phyloP scores from a whole-genome alignment of 2,797 vertebrate species.

The Vespertilio murinus region DNA sequence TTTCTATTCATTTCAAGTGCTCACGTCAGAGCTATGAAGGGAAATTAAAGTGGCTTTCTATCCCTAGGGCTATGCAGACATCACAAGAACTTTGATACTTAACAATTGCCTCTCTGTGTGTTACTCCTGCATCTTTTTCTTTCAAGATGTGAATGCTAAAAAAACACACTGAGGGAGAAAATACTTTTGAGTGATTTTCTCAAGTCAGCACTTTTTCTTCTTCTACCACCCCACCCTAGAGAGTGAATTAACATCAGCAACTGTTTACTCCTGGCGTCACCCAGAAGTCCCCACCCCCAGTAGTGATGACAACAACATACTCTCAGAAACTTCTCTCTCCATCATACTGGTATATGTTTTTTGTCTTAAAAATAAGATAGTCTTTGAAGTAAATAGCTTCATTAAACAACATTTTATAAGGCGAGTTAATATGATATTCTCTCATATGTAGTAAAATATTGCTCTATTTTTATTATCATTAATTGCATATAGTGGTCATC shows the following conservation, averaged over 20 bases:
- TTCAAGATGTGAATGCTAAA: neutral
- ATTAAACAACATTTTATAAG: neutral
- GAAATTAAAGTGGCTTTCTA: neutral
- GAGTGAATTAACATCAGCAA: neutral
- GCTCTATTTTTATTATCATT: conserved; percentile 32
- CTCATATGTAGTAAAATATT: neutral
- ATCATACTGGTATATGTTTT: neutral
- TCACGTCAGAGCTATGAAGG: neutral
- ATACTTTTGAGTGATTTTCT: neutral
- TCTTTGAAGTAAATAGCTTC: neutral
- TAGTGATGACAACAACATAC: neutral
- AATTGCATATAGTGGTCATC: neutral
- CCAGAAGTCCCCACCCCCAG: neutral
- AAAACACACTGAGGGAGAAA: neutral
- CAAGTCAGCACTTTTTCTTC: neutral
- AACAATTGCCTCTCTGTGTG: neutral
- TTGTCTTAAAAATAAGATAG: neutral
- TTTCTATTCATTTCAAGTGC: neutral
- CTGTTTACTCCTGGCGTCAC: neutral
- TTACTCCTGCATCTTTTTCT: neutral
- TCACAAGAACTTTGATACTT: conserved; percentile 14
- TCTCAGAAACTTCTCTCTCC: neutral
- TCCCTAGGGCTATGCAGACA: neutral
- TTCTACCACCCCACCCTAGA: neutral
- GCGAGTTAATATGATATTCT: neutral